Conservation (phyloP, 2,797 vertebrate species). For the Lithobates sylvaticus region DNA sequence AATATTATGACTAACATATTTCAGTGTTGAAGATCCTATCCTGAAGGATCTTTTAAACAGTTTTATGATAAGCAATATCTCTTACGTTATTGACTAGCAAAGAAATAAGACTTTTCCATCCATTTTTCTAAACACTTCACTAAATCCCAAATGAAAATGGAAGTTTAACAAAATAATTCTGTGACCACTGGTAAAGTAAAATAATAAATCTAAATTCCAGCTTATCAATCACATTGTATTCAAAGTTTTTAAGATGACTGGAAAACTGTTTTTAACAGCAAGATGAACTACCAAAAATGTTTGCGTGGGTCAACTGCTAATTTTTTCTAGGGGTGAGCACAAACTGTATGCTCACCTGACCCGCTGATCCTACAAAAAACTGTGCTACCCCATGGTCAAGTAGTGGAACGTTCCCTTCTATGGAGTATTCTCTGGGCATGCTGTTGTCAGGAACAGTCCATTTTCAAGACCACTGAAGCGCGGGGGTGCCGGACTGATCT, state of each 20-base stretch:
- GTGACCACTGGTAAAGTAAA: not conserved
- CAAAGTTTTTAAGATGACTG: not conserved
- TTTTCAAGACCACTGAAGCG: no score
- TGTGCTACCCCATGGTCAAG: no score
- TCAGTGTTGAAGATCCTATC: conserved; percentile 15
- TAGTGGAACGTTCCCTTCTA: no score
- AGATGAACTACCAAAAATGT: not conserved
- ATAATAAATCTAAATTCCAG: not conserved
- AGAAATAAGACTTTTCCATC: not conserved
- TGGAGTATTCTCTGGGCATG: no score
- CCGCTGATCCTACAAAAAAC: no score
- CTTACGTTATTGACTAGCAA: conserved; percentile 16
- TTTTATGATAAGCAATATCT: conserved; percentile 27
- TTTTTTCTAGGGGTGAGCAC: no score
- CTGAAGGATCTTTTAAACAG: conserved; percentile 19
- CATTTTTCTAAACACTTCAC: not conserved
- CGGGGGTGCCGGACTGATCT: no score
- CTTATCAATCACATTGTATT: not conserved
- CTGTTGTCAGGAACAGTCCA: no score
- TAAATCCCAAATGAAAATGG: conserved; percentile 6
- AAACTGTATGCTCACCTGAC: no score
- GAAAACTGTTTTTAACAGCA: not conserved
- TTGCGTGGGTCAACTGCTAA: no score
- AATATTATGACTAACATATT: conserved; percentile 21
- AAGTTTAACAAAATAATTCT: conserved; percentile 8